These are phyloP conservation scores for Oithona nana DNA, from an alignment of 2,888 invertebrate species.

Conservation along the genomic window DNA sequence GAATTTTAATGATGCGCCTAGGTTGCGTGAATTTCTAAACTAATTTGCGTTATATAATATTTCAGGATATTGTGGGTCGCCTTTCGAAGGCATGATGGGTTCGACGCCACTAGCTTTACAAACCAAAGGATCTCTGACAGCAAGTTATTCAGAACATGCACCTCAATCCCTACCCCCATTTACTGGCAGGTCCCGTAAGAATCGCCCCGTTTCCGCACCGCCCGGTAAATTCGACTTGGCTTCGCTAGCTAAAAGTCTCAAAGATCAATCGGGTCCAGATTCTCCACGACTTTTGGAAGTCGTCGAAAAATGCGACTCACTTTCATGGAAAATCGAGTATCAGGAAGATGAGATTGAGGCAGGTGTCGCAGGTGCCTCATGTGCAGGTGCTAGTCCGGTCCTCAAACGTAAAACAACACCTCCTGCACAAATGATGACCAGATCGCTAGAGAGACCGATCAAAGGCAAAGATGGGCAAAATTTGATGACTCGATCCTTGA, in stretches of 20 bases:
- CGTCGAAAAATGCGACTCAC: conserved; percentile 6
- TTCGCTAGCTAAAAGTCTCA: neutral
- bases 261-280: neutral
- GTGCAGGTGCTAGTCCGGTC: neutral
- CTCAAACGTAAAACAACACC: neutral
- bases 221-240: neutral
- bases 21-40: neutral
- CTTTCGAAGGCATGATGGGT: no score
- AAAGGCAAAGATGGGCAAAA: neutral
- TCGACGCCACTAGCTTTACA: neutral
- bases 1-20: neutral
- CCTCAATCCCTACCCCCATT: neutral
- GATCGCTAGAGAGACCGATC: neutral
- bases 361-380: neutral
- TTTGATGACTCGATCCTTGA: no score
- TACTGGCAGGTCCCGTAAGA: neutral
- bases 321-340: conserved; percentile 15
- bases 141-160: neutral
- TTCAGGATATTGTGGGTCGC: neutral
- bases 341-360: neutral
- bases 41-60: neutral
- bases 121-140: neutral
- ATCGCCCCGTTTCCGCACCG: neutral
- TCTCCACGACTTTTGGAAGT: conserved; percentile 6
- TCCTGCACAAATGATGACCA: neutral